Base-by-base conservation (phyloP, 2,113 vertebrate species). In the Centropus unirufus region DNA sequence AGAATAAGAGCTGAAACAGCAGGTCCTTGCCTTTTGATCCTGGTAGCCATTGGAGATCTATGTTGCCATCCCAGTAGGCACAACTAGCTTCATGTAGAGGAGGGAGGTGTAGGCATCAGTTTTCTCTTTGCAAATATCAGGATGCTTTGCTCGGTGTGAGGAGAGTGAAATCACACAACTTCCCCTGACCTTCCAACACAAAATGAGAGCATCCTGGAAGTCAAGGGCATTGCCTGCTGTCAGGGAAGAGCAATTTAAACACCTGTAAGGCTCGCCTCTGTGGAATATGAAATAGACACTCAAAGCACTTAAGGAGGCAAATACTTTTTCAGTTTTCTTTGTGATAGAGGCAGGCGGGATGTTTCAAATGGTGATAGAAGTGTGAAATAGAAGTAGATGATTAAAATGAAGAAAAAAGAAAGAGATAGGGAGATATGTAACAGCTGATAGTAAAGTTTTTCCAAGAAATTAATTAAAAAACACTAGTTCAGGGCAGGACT, bases 281-380 rank as follows among this genome's bases (percentile, higher is more conserved):
- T 79, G 84, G 91, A 94, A 84, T 96, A 84, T 54, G 87, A 95
- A 93, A 82, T 46, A 81, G 30, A 61, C 3, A 91, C 21, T 92
- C 69, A 76, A 74, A 78, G 80, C 69, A 79, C 73, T 95, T 92
- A 78, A 49, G 83, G 80, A 87, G 40, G 47, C 49, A 78, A 82
- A 73, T 70, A 95, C 40, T 2, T 84, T 95, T 93, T 91, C 84
- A 78, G 93, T 93, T 93, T 96, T 75, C 73, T 75, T 36, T 89
- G 19, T 76, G 62, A 89, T 32, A 86, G 84, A 73, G 66, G 67
- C 74, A 76, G 62, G 54, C 73, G 84, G 69, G 40, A 79, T 84
- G 83, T 73, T 80, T 82, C 54, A 82, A 78, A 83, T 62, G 9
- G 78, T 83, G 32, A 64, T 83, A 90, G 54, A 82, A 93, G 18